Base-by-base conservation (phyloP, 1,140 invertebrate genomes). In the Hylaeus anthracinus region DNA sequence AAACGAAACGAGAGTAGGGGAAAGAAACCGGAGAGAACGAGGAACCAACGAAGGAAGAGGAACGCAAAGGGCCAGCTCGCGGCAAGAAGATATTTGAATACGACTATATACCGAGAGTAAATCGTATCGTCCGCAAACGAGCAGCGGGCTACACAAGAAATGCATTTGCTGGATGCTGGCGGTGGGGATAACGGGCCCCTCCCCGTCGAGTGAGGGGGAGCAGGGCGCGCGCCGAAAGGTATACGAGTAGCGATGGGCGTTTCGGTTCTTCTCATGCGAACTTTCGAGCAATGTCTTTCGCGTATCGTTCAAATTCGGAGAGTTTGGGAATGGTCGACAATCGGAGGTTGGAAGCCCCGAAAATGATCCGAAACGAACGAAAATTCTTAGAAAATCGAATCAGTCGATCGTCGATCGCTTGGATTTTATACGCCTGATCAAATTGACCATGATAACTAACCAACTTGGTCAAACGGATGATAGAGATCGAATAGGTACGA, bases 111-210 rank as follows among this genome's bases (percentile, higher is more conserved):
- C 70, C 84, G 84, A 86, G 90, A 91, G 90, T 92, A 91, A 91
- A 92, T 92, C 90, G 91, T 88, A 86, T 85, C 87, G 89, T 89
- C 86, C 87, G 89, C 83, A 86, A 86, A 86, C 85, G 84, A 86
- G 84, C 81, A 88, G 87, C 83, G 86, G 82, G 87, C 88, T 91
- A 92, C 91, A 93, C 90, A 91, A 93, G 91, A 93, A 93, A 93
- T 89, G 92, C 92, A 92, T 93, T 93, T 93, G 88, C 91, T 82
- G 88, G 72, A 69, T 79, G 80, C 64, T 14, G 58, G n/a, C 12
- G 51, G 78, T 73, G 71, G 72, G 78, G 76, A 55, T 65, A 51
- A 26, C 45, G 71, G 67, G 43, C 71, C 69, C 76, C 69, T 55
- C 48, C 63, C 14, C 43, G 41, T n/a, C 12, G 60, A 26, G n/a